A percentile compares a stretch with the other conserved stretches of the same genome.
These are phyloP conservation scores for Caenorhabditis briggsae DNA, from an alignment of 1,140 invertebrate species.

Conservation along the genomic window DNA sequence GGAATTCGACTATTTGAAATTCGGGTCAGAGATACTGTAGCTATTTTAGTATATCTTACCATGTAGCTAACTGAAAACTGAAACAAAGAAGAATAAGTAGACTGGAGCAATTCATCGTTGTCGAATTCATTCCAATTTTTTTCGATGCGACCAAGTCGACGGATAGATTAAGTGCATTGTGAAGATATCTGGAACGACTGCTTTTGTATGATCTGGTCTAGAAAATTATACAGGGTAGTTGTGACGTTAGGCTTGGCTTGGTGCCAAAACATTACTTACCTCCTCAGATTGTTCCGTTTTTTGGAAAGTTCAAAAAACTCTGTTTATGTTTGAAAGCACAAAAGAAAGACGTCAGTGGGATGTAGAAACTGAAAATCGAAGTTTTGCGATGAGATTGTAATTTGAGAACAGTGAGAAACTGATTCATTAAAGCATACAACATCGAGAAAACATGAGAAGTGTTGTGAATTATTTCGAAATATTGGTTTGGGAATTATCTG, in stretches of 20 bases:
- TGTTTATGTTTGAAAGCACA: neutral
- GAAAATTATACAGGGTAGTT: no score
- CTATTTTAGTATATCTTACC: neutral
- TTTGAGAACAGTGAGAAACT: no score
- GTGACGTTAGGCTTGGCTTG: no score
- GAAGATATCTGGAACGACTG: neutral
- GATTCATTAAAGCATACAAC: no score
- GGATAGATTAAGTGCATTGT: constrained; percentile 21
- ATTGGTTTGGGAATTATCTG: no score
- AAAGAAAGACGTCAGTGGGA: neutral
- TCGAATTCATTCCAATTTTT: constrained; percentile 18
- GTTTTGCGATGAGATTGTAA: no score
- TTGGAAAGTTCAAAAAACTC: neutral
- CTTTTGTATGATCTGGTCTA: no score
- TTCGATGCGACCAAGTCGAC: constrained; percentile 31
- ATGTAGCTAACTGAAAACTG: neutral
- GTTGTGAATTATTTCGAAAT: no score
- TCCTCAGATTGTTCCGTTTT: neutral
- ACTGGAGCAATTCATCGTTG: neutral
- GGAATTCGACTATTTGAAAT: neutral
- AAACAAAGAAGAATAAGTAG: neutral
- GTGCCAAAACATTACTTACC: no score
- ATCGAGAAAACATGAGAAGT: no score
- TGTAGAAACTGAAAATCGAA: no score
- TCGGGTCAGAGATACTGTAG: no score